Percentiles rank a stretch among this genome's conserved stretches.
phyloP scores from a whole-genome alignment of 1,140 invertebrate genomes.

The Aphaenogaster rudis region DNA sequence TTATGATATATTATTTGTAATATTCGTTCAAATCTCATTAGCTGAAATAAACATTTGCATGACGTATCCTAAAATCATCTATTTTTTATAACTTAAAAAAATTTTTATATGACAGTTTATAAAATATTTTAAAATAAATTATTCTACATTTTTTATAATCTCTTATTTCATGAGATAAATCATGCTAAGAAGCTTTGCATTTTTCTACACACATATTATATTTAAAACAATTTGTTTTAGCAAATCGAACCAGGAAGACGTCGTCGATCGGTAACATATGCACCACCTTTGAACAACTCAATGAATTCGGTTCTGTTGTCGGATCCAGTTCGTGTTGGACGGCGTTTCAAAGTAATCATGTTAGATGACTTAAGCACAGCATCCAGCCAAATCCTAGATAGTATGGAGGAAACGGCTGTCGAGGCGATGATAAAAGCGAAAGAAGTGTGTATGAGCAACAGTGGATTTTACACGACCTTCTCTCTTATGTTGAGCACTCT shows the following conservation, averaged over 20 bases:
- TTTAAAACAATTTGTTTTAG: conserved; percentile 75
- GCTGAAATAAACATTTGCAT: background rate
- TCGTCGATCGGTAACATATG: conserved; percentile 86
- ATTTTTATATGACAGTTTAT: background rate
- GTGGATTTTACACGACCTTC: conserved; percentile 82
- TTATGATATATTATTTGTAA: background rate
- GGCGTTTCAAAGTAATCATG: conserved; percentile 90
- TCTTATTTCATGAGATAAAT: background rate
- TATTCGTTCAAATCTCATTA: background rate
- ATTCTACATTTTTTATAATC: background rate
- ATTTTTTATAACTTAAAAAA: background rate
- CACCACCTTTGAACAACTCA: conserved; percentile 81
- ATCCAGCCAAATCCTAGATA: conserved; percentile 76
- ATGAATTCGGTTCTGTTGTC: conserved; percentile 75
- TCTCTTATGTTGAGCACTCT: conserved; percentile 80
- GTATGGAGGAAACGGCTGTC: conserved; percentile 76
- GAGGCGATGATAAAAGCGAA: conserved; percentile 70
- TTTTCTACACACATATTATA: background rate
- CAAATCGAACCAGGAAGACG: conserved; percentile 89
- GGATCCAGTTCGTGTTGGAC: conserved; percentile 88
- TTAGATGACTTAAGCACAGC: conserved; percentile 88
- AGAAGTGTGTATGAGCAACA: conserved; percentile 83
- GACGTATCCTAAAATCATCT: background rate
- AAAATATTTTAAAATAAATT: background rate
- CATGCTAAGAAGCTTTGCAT: background rate